These are phyloP conservation scores for Battus philenor DNA, from an alignment of 1,140 invertebrate species.

Conservation along the genomic window DNA sequence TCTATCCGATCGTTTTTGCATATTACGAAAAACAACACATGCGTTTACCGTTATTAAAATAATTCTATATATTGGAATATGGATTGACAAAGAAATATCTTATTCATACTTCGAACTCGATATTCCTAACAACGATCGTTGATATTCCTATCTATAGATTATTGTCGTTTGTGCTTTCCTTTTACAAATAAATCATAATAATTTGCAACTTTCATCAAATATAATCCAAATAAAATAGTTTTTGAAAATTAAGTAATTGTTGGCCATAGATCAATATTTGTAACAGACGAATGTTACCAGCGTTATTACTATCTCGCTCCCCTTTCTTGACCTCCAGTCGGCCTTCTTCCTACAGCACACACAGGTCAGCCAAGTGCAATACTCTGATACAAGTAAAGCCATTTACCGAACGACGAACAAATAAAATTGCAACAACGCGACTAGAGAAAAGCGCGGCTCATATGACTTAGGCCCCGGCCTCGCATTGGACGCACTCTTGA, in stretches of 20 bases:
- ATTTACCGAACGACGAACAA: constrained; percentile 36
- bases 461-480: constrained; percentile 34
- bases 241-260: neutral
- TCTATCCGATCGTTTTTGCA: too few relatives aligned
- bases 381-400: constrained; percentile 35
- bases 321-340: neutral
- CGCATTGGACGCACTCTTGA: neutral
- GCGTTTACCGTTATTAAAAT: too few relatives aligned
- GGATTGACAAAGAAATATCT: too few relatives aligned
- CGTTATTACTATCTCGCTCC: neutral
- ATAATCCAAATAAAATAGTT: too few relatives aligned
- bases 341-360: constrained; percentile 5
- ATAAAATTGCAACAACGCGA: constrained; percentile 50
- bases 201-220: too few relatives aligned
- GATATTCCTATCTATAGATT: too few relatives aligned
- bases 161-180: too few relatives aligned
- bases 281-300: neutral
- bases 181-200: too few relatives aligned
- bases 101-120: too few relatives aligned
- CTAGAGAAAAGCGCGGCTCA: constrained; percentile 47
- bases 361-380: constrained; percentile 38
- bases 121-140: too few relatives aligned
- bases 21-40: too few relatives aligned
- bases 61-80: too few relatives aligned
- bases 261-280: neutral